Percentiles rank a stretch among this genome's conserved stretches.
Conservation (phyloP, 2,888 invertebrate species). For the Lamellibrachia satsuma region DNA sequence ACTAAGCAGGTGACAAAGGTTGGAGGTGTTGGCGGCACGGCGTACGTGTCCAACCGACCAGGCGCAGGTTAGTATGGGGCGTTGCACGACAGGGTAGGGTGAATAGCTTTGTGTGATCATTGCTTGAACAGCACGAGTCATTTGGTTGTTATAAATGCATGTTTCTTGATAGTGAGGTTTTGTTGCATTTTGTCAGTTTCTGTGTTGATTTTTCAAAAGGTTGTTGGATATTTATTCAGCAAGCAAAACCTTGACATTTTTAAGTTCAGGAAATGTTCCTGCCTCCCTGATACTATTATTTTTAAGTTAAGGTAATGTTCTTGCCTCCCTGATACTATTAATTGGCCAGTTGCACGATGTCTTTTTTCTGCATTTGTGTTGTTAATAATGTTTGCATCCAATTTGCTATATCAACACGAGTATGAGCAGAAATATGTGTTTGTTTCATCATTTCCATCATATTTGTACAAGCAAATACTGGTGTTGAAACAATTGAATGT, state of each 20-base stretch:
- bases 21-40: constrained; percentile 27
- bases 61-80: background rate
- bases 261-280: too few relatives aligned
- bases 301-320: too few relatives aligned
- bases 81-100: background rate
- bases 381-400: background rate
- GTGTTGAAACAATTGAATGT: background rate
- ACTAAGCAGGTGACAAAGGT: constrained; percentile 22
- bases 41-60: background rate
- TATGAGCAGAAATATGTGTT: too few relatives aligned
- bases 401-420: background rate
- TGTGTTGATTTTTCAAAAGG: too few relatives aligned
- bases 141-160: too few relatives aligned
- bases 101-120: background rate
- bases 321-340: too few relatives aligned
- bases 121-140: background rate
- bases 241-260: too few relatives aligned
- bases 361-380: background rate
- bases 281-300: too few relatives aligned
- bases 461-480: background rate
- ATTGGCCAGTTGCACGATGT: too few relatives aligned
- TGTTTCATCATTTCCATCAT: background rate
- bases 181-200: too few relatives aligned
- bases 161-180: too few relatives aligned
- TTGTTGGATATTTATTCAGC: too few relatives aligned